Percentiles rank a stretch among this genome's conserved stretches.
Evolutionary conservation across 92 coral and sea anemone species (phyloP).

Genomic region (Porites divaricata): DNA sequence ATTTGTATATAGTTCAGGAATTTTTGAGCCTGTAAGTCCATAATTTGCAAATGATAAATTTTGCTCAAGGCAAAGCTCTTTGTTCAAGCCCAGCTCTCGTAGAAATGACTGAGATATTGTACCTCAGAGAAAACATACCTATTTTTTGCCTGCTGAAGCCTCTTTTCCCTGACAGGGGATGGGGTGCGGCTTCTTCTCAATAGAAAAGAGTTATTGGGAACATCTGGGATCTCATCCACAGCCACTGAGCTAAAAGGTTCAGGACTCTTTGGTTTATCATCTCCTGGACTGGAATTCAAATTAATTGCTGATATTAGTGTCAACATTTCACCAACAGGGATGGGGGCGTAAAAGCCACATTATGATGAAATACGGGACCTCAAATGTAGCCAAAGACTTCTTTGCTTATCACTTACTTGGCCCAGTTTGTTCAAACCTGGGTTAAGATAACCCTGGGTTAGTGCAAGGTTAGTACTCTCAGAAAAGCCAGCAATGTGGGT

Average conservation of each 20-base stretch:
- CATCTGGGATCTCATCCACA: slow-evolving; percentile 84
- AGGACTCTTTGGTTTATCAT: slow-evolving; percentile 20
- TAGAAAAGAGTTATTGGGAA: slow-evolving; percentile 86
- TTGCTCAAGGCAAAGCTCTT: too few species aligned
- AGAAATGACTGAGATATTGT: background rate
- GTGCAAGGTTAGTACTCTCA: too few species aligned
- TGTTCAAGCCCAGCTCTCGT: too few species aligned
- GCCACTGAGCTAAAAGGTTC: slow-evolving; percentile 62
- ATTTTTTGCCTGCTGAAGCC: slow-evolving; percentile 42
- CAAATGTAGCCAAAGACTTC: too few species aligned
- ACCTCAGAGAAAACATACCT: slow-evolving; percentile 7
- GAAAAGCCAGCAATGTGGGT: too few species aligned
- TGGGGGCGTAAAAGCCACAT: background rate
- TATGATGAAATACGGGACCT: background rate
- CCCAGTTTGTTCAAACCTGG: too few species aligned
- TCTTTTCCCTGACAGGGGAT: slow-evolving; percentile 86
- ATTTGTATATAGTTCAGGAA: too few species aligned
- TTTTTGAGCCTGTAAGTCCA: too few species aligned
- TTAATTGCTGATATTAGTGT: background rate
- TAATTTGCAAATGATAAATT: too few species aligned
- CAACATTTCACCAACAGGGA: background rate
- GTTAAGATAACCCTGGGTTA: too few species aligned
- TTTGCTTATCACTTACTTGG: too few species aligned
- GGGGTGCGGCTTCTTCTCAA: slow-evolving; percentile 97
- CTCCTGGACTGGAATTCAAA: slow-evolving; percentile 31